Base-by-base conservation (phyloP, 1,140 invertebrate species). In the Andrena cerasifolii region DNA sequence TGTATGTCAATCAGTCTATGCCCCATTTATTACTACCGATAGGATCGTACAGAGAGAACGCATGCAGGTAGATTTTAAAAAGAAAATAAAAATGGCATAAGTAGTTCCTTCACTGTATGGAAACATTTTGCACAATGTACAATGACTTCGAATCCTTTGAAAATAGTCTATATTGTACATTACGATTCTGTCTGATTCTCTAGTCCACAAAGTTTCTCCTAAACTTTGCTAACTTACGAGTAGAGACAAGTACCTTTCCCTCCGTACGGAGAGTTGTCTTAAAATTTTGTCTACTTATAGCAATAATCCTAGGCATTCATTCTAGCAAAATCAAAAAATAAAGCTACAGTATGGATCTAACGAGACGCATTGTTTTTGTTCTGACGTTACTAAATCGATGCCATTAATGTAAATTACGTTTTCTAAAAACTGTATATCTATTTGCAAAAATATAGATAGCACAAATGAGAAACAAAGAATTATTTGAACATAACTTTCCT, bases 141-240 rank as follows among this genome's bases (percentile, higher is more conserved):
- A 76, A 59, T 26, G 16, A 45, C n/a, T 78, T 40, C 3, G 8
- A 66, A 63, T 61, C 43, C 66, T 56, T 33, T 47, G 28, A 28
- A 53, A 62, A n/a, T 54, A 36, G 49, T 82, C 24, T 58, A 36
- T 74, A 70, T 82, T 65, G 36, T 63, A 40, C 45, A 62, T 63
- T 71, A 67, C 28, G 18, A 10, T 56, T 59, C 53, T 66, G 40
- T 68, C 33, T 49, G 72, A 84, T 78, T 58, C 62, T 84, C 83
- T 84, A 84, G 78, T 84, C 78, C 45, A 36, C 51, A 45, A 76
- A 75, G 72, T 67, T 66, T 66, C 76, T 79, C 62, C 54, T 79
- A 66, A 62, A 26, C 33, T 59, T 67, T 67, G 26, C 21, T 77
- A 77, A 68, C 71, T 77, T 71, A 62, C 62, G 26, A 28, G 43